Percentiles rank a stretch among this genome's conserved stretches.
Evolutionary conservation across 2,113 vertebrate species (phyloP).

Genomic region (Furnarius figulus): DNA sequence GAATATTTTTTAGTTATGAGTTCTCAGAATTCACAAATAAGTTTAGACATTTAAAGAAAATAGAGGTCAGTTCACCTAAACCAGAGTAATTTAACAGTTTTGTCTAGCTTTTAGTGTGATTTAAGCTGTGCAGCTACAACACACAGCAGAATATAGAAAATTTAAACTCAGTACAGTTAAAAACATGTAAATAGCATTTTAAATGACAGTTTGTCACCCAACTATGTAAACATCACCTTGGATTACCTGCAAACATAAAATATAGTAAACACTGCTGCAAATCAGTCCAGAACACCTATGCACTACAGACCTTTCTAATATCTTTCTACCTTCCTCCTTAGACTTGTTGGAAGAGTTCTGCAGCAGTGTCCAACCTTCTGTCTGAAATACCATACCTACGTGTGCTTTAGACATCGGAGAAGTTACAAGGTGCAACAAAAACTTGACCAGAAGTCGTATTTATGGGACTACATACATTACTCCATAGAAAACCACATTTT

Average conservation of each 20-base stretch:
- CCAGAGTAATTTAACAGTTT: not conserved
- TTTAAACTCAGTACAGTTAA: not conserved
- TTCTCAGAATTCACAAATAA: not conserved
- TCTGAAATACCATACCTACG: fast-evolving
- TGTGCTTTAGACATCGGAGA: not conserved
- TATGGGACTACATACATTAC: not conserved
- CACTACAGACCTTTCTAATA: not conserved
- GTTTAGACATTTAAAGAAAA: not conserved
- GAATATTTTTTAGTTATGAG: not conserved
- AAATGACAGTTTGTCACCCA: not conserved
- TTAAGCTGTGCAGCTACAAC: not conserved
- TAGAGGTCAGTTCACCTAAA: not conserved
- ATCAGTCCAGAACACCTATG: not conserved
- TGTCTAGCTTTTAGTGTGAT: not conserved
- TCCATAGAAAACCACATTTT: not conserved
- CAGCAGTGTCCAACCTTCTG: not conserved
- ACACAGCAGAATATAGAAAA: not conserved
- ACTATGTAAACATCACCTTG: not conserved
- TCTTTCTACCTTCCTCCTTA: not conserved
- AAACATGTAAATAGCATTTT: not conserved
- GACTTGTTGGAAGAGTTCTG: not conserved
- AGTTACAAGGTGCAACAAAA: not conserved
- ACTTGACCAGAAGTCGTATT: not conserved
- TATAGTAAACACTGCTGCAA: fast-evolving
- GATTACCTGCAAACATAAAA: not conserved